Base-by-base conservation (phyloP, 2,888 invertebrate genomes). In the Nomada goodeniana region DNA sequence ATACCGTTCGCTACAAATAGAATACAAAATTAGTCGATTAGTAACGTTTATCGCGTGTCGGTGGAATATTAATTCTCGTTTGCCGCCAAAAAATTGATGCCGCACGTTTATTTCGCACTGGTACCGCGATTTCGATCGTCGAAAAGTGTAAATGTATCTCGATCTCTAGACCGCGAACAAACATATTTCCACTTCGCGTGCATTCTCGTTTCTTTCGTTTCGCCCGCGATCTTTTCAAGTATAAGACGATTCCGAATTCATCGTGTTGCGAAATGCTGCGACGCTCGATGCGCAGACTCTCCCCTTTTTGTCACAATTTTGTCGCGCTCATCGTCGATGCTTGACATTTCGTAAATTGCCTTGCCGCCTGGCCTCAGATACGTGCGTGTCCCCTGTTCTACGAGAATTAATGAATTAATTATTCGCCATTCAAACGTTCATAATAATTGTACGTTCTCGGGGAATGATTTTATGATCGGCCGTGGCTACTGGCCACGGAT, bases 11-110 rank as follows among this genome's bases (percentile, higher is more conserved):
- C 44, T 80, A 80, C 61, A 67, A 71, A 67, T 80, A 67, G 67
- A 55, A 20, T 29, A 15, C 47, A 26, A 61, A 55, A 71, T 53
- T 13, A 23, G 18, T 67, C 20, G 26, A 68, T 42, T 5, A 11
- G 11, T 36, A 36, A 11, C 18, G 13, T 52, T 57, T 42, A 9
- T n/a, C 15, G 44, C 9, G n/a, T 15, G 44, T 10, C 47, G 11
- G 3, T 47, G 2, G 15, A 0, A 47, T 15, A 47, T 47, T 47
- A 11, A 42, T 26, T 47, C 23, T 23, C 9, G 42, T 52, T 84
- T 75, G 29, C 60, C 71, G 80, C 76, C 71, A n/a, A 80, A 80
- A 84, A 84, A 52, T 55, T 18, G 0, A 13, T 10, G 0, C 11
- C 2, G 7, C 10, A 20, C 2, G 0, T n/a, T 55, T 36, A 59